Evolutionary conservation across 2,797 vertebrate species (phyloP).

Genomic region (Cryptoblepharus egeriae): DNA sequence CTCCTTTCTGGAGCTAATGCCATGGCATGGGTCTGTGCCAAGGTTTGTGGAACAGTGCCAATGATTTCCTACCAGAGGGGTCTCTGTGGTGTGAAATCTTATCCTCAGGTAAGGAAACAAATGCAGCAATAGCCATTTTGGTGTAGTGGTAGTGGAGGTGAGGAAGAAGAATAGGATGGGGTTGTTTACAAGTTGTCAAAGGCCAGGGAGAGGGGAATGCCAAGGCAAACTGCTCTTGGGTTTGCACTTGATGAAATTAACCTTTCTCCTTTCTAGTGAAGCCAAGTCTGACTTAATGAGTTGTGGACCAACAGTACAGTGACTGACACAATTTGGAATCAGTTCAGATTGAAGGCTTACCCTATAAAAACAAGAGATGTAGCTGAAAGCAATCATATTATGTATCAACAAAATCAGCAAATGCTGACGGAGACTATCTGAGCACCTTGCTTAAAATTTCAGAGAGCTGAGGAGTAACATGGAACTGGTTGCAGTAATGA

Average conservation of each 20-base stretch:
- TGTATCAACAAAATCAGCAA: conserved; percentile 57
- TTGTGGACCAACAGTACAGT: conserved; percentile 62
- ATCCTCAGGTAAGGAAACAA: no score
- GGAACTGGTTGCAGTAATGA: conserved; percentile 30
- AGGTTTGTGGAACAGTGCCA: no score
- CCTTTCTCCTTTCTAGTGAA: conserved; percentile 1
- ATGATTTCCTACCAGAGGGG: no score
- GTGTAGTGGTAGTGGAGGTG: no score
- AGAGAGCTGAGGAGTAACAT: conserved; percentile 36
- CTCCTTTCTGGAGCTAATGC: no score
- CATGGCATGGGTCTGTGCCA: no score
- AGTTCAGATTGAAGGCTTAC: conserved; percentile 68
- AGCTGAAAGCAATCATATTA: conserved; percentile 55
- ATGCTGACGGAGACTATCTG: conserved; percentile 61
- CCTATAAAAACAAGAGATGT: conserved; percentile 66
- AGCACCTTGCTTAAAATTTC: conserved; percentile 48
- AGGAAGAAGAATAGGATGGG: no score
- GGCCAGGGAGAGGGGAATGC: not conserved
- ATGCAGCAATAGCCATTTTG: no score
- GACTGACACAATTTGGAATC: conserved; percentile 68
- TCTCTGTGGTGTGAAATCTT: no score
- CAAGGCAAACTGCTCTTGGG: conserved; percentile 21
- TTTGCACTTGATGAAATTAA: not conserved
- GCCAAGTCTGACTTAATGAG: conserved; percentile 64
- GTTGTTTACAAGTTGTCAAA: not conserved